These are phyloP conservation scores for Sarcophilus harrisii DNA, from an alignment of 2,797 vertebrate species.

Conservation along the genomic window DNA sequence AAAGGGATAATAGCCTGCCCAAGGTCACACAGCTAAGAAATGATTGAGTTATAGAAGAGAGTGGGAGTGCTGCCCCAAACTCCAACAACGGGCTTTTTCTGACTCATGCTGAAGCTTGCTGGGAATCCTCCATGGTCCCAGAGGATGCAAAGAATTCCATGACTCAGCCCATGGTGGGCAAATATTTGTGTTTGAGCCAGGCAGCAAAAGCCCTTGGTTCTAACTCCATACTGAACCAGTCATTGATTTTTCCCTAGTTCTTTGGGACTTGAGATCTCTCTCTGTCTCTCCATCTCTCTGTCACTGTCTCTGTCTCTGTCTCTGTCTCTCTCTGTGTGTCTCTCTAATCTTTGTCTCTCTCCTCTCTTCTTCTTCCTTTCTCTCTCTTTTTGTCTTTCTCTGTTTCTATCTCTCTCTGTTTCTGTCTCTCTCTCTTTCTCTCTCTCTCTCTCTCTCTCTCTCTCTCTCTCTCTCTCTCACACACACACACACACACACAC, in stretches of 20 bases:
- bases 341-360: too few species aligned
- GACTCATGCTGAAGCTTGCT: neutral
- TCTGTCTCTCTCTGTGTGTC: too few species aligned
- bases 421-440: too few species aligned
- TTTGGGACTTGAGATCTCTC: neutral
- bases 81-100: neutral
- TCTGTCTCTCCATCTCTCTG: too few species aligned
- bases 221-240: neutral
- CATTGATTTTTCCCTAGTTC: neutral
- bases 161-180: neutral
- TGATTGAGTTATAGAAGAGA: neutral
- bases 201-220: neutral
- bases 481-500: neutral
- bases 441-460: too few species aligned
- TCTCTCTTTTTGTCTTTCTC: too few species aligned
- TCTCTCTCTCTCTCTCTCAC: too few species aligned
- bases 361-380: too few species aligned
- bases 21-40: neutral
- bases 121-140: neutral
- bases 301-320: too few species aligned
- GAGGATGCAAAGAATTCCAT: neutral
- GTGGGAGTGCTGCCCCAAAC: neutral
- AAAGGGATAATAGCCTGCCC: neutral
- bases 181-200: neutral
- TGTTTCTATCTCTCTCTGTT: too few species aligned